Percentiles rank a stretch among this genome's conserved stretches.
These are phyloP conservation scores for Akabosia matsudoensis DNA, from an alignment of 1,140 invertebrate genomes.

Conservation along the genomic window DNA sequence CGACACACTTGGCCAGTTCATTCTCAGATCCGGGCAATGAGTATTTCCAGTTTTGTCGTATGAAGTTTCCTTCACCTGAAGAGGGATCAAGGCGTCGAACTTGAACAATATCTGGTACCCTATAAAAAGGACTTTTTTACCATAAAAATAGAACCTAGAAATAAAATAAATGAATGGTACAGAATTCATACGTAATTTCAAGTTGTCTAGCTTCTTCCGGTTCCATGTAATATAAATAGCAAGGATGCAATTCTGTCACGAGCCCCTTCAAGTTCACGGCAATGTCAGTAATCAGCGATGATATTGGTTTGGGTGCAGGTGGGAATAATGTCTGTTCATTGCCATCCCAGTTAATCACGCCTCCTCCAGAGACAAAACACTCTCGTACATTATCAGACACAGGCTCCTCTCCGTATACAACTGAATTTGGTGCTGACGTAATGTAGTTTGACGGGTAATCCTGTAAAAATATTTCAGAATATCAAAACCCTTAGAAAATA, in stretches of 20 bases:
- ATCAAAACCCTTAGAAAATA: neutral
- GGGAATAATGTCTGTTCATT: neutral
- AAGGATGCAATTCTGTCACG: neutral
- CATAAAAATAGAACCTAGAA: no score
- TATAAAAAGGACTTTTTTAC: neutral
- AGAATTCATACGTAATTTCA: neutral
- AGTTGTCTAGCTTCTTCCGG: neutral
- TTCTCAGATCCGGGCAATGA: neutral
- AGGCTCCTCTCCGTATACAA: neutral
- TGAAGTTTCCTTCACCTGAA: slow-evolving; percentile 1
- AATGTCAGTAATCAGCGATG: neutral
- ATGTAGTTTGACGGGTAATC: neutral
- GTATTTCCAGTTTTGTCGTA: slow-evolving; percentile 27
- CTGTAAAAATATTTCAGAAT: no score
- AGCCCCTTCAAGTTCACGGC: neutral
- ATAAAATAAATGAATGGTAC: no score
- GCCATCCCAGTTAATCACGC: neutral
- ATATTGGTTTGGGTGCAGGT: neutral
- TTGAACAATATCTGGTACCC: neutral
- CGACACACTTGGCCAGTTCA: neutral
- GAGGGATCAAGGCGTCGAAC: neutral
- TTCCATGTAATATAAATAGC: neutral
- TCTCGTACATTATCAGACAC: neutral
- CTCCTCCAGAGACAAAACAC: neutral
- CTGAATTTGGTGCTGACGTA: neutral